Conservation (phyloP, 2,113 vertebrate genomes). For the Odontesthes bonariensis region DNA sequence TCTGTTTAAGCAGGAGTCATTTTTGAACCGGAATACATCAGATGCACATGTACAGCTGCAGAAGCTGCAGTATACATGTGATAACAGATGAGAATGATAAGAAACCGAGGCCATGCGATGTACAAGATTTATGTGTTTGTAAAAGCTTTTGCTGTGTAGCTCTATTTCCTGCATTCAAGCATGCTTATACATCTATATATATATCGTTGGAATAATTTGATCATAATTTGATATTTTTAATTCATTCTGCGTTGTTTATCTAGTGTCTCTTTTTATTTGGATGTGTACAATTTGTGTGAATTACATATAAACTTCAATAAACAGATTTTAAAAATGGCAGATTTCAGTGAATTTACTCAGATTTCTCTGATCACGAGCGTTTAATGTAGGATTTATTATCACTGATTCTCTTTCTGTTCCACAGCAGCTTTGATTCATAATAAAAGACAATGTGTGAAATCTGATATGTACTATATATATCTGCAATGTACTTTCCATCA, state of each 20-base stretch:
- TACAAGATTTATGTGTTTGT: neutral
- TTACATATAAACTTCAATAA: neutral
- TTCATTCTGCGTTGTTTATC: neutral
- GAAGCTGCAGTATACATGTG: too few species aligned
- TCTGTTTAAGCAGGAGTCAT: too few species aligned
- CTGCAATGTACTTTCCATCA: constrained; percentile 5
- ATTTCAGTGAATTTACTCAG: neutral
- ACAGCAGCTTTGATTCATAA: constrained; percentile 1
- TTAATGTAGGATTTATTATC: neutral
- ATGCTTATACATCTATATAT: too few species aligned
- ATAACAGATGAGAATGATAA: neutral
- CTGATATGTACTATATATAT: neutral
- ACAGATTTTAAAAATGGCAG: too few species aligned
- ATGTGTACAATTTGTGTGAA: neutral
- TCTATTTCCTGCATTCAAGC: neutral
- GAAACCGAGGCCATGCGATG: too few species aligned
- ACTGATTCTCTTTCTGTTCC: neutral
- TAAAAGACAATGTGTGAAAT: constrained; percentile 13
- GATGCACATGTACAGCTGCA: neutral
- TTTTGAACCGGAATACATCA: neutral
- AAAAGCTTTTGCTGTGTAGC: neutral
- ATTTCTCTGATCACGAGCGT: neutral
- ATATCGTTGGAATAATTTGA: neutral
- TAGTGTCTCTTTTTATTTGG: neutral
- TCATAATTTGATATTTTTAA: neutral